A percentile compares a stretch with the other conserved stretches of the same genome.
Conservation (phyloP, 2,113 vertebrate species). For the Megaceryle torquata region DNA sequence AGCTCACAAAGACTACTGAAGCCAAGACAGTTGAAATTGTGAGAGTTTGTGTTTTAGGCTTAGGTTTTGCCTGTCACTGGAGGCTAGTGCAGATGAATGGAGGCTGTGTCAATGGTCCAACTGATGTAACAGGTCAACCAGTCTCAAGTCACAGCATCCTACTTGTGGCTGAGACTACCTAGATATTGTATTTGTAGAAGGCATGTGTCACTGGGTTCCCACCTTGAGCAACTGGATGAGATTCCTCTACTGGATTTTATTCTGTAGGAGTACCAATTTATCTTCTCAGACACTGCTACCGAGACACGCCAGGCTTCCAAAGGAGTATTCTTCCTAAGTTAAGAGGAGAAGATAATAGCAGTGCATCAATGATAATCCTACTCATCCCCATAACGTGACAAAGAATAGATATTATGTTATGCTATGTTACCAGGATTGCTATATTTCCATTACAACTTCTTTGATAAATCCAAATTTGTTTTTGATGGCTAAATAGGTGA, state of each 20-base stretch:
- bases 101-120: background rate
- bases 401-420: fast-evolving
- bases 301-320: background rate
- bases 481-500: background rate
- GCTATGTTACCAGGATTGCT: background rate
- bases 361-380: background rate
- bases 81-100: background rate
- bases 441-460: background rate
- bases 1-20: background rate
- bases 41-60: background rate
- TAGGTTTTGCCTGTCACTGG: background rate
- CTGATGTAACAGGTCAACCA: background rate
- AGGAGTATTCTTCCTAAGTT: background rate
- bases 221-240: background rate
- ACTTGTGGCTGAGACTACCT: background rate
- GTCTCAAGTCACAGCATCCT: background rate
- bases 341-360: background rate
- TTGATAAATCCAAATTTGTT: background rate
- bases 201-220: background rate
- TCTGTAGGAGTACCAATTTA: background rate
- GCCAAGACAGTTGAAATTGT: background rate
- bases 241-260: background rate
- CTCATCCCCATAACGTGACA: fast-evolving
- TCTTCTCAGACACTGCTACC: background rate
- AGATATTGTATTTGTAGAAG: background rate